phyloP scores from a whole-genome alignment of 2,797 vertebrate species.

The Manis pentadactyla region DNA sequence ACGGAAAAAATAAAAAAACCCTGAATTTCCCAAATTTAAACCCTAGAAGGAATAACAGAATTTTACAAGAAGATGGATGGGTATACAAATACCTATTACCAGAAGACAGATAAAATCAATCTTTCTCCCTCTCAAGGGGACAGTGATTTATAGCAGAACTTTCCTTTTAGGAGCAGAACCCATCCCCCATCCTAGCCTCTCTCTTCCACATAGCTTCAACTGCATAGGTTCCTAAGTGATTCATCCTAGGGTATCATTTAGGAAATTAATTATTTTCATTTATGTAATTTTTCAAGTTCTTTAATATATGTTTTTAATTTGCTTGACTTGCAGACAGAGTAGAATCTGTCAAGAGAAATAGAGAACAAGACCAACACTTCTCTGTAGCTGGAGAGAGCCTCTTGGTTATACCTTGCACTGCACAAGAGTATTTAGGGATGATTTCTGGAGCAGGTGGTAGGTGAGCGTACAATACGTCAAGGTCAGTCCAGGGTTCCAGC shows the following conservation, averaged over 20 bases:
- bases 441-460: not conserved
- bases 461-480: not conserved
- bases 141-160: not conserved
- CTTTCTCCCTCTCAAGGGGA: not conserved
- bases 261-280: slow-evolving; percentile 8
- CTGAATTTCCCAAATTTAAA: not conserved
- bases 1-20: not conserved
- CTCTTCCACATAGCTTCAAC: not conserved
- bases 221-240: not conserved
- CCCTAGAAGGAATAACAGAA: not conserved
- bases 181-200: not conserved
- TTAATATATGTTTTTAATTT: slow-evolving; percentile 77
- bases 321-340: slow-evolving; percentile 74
- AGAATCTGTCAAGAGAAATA: slow-evolving; percentile 71
- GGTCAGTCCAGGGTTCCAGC: not conserved
- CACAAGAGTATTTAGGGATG: not conserved
- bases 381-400: not conserved
- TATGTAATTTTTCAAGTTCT: not conserved
- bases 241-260: not conserved
- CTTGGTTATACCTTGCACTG: not conserved
- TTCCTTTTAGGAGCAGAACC: not conserved
- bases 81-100: not conserved
- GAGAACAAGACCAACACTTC: slow-evolving; percentile 18
- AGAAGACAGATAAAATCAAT: not conserved
- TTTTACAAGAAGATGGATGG: not conserved